Evolutionary conservation across 2,797 vertebrate species (phyloP).

Genomic region (Ammospiza maritima): DNA sequence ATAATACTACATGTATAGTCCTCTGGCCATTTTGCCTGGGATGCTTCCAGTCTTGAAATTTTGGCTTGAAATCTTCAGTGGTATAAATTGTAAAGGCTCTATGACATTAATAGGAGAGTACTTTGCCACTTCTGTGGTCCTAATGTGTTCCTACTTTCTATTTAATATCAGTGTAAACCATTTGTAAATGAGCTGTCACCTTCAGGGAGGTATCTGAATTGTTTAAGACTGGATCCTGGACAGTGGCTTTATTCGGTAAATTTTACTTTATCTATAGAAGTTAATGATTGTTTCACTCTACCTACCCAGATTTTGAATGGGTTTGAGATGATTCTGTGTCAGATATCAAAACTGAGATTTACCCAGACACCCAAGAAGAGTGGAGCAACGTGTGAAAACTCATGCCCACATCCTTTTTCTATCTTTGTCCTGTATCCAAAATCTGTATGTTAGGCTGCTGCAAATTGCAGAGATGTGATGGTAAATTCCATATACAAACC

Average conservation of each 20-base stretch:
- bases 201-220: neutral
- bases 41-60: neutral
- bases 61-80: neutral
- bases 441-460: neutral
- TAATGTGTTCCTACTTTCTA: neutral
- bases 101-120: neutral
- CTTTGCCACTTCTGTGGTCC: neutral
- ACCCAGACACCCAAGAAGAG: neutral
- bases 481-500: neutral
- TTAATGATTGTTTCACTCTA: neutral
- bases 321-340: neutral
- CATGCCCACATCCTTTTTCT: neutral
- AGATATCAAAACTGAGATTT: neutral
- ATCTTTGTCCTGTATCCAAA: neutral
- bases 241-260: neutral
- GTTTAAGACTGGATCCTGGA: neutral
- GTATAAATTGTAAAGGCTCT: neutral
- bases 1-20: neutral
- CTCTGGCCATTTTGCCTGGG: neutral
- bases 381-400: neutral
- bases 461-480: neutral
- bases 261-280: neutral
- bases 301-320: neutral
- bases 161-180: neutral
- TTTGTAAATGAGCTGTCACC: neutral